These are phyloP conservation scores for Polyommatus icarus DNA, from an alignment of 2,888 invertebrate genomes.

Conservation along the genomic window DNA sequence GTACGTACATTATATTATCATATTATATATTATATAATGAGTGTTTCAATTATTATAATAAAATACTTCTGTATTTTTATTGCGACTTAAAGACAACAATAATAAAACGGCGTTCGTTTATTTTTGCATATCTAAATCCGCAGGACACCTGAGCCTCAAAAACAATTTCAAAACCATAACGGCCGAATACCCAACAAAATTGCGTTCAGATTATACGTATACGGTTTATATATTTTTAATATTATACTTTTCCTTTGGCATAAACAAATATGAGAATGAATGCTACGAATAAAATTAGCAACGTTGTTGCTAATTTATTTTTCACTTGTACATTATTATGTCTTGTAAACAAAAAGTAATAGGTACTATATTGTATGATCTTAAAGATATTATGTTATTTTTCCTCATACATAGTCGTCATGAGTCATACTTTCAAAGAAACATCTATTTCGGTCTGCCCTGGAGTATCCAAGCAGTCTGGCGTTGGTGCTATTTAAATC, in stretches of 20 bases:
- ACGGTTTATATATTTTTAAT: background rate
- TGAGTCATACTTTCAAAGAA: constrained; percentile 8
- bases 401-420: background rate
- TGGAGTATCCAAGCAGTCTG: constrained; percentile 31
- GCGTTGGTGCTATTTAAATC: constrained; percentile 21
- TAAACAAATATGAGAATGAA: background rate
- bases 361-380: background rate
- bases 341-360: background rate
- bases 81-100: background rate
- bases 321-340: background rate
- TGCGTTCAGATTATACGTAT: constrained; percentile 7
- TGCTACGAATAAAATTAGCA: too few relatives aligned
- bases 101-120: constrained; percentile 9
- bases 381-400: background rate
- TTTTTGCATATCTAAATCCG: constrained; percentile 8
- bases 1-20: background rate
- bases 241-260: background rate
- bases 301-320: too few relatives aligned
- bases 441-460: constrained; percentile 10
- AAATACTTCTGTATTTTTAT: background rate
- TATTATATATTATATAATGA: background rate
- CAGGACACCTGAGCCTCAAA: constrained; percentile 17
- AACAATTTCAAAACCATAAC: constrained; percentile 15
- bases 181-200: constrained; percentile 12
- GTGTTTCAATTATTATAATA: background rate